These are phyloP conservation scores for Aporrectodea caliginosa DNA, from an alignment of 1,140 invertebrate genomes.

Conservation along the genomic window DNA sequence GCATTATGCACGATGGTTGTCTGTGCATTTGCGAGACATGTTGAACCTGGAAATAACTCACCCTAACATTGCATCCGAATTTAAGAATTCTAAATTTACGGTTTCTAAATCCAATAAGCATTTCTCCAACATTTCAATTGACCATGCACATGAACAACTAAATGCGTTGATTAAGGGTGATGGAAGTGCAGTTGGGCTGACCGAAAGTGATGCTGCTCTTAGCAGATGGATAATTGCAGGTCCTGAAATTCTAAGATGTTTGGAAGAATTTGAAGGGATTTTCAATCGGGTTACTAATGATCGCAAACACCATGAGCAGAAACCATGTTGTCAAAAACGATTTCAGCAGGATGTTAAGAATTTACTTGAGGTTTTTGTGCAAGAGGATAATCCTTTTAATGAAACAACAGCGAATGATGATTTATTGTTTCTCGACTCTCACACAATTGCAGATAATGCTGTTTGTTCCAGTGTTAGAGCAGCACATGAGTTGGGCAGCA, in stretches of 20 bases:
- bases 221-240: conserved; percentile 36
- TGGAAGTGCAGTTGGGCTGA: conserved; percentile 38
- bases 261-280: conserved; percentile 35
- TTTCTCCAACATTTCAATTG: conserved; percentile 39
- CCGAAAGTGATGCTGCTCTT: conserved; percentile 8
- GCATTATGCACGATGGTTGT: conserved; percentile 39
- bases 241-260: conserved; percentile 35
- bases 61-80: conserved; percentile 18
- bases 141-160: conserved; percentile 42
- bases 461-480: neutral
- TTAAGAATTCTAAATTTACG: conserved; percentile 35
- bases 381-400: neutral
- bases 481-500: neutral
- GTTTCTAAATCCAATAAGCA: conserved; percentile 33
- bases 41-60: neutral
- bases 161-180: conserved; percentile 40
- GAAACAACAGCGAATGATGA: neutral
- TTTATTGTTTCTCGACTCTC: neutral
- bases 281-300: neutral
- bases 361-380: neutral
- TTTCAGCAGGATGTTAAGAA: neutral
- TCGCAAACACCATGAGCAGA: neutral
- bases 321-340: neutral
- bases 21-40: conserved; percentile 39
- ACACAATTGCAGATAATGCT: neutral